phyloP scores from a whole-genome alignment of 1,140 invertebrate genomes.

The Metaphire vulgaris region DNA sequence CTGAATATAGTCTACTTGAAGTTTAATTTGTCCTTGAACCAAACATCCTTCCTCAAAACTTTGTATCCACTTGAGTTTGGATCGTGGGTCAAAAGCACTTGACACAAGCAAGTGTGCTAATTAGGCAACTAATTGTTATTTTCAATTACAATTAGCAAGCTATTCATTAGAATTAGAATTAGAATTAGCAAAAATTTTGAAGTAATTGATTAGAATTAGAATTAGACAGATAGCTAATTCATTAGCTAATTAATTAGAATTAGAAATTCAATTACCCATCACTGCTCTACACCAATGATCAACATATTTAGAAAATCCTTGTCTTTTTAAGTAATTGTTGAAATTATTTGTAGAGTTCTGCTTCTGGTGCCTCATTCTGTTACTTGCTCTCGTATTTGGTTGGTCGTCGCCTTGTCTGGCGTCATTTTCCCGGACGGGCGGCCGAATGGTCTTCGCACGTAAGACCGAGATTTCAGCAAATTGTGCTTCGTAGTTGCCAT shows the following conservation, averaged over 20 bases:
- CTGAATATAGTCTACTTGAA: neutral
- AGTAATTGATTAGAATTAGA: too few relatives aligned
- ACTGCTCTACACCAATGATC: conserved; percentile 5
- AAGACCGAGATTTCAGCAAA: conserved; percentile 34
- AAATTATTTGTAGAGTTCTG: conserved; percentile 67
- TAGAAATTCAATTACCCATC: too few relatives aligned
- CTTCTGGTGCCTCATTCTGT: conserved; percentile 88
- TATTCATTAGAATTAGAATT: too few relatives aligned
- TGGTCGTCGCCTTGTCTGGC: conserved; percentile 73
- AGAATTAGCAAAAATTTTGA: too few relatives aligned
- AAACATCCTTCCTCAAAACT: too few relatives aligned
- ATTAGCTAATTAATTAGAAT: too few relatives aligned
- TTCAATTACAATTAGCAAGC: too few relatives aligned
- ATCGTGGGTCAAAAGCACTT: neutral
- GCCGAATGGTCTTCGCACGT: conserved; percentile 77
- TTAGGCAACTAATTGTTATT: too few relatives aligned
- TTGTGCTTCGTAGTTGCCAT: neutral
- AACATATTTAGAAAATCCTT: too few relatives aligned
- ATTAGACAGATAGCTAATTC: too few relatives aligned
- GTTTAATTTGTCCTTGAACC: neutral
- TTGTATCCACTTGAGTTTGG: too few relatives aligned
- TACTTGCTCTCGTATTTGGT: conserved; percentile 85
- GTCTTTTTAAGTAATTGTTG: conserved; percentile 20
- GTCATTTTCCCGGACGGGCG: conserved; percentile 82
- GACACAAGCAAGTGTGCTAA: too few relatives aligned